These are phyloP conservation scores for Drosophila diplacantha DNA, from an alignment of 2,888 invertebrate species.

Conservation along the genomic window DNA sequence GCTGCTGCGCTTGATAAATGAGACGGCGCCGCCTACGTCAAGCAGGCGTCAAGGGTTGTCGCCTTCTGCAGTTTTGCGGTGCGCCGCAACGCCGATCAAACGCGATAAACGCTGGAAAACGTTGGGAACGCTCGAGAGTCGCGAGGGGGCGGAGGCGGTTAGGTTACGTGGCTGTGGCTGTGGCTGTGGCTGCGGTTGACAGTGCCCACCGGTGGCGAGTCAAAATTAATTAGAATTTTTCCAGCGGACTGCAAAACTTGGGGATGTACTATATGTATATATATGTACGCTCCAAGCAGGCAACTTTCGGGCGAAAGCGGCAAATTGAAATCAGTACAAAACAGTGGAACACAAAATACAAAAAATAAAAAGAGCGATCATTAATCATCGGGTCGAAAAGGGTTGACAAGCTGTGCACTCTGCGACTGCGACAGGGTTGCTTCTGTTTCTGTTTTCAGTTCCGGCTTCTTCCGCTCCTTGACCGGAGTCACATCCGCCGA, in stretches of 20 bases:
- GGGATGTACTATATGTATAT: slow-evolving; percentile 15
- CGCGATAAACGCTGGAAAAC: slow-evolving; percentile 57
- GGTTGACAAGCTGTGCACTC: slow-evolving; percentile 62
- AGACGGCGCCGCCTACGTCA: slow-evolving; percentile 62
- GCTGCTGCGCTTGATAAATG: slow-evolving; percentile 57
- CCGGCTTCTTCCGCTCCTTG: slow-evolving; percentile 31
- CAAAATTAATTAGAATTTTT: slow-evolving; percentile 72
- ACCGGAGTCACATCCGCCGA: slow-evolving; percentile 37
- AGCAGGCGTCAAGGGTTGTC: slow-evolving; percentile 59
- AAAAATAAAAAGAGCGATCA: slow-evolving; percentile 55
- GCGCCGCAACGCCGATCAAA: slow-evolving; percentile 68
- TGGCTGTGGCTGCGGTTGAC: slow-evolving; percentile 63
- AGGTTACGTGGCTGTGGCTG: slow-evolving; percentile 41
- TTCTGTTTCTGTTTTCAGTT: slow-evolving; percentile 17
- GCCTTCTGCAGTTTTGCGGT: slow-evolving; percentile 57
- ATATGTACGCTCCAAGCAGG: slow-evolving; percentile 6
- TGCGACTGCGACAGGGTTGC: slow-evolving; percentile 35
- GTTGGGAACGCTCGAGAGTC: slow-evolving; percentile 3
- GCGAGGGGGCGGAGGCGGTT: slow-evolving; percentile 12
- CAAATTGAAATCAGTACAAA: slow-evolving; percentile 69
- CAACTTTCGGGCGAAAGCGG: slow-evolving; percentile 25
- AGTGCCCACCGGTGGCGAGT: slow-evolving; percentile 70
- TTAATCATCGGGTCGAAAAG: slow-evolving; percentile 64
- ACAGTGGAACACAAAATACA: slow-evolving; percentile 34
- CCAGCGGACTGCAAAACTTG: slow-evolving; percentile 39